Evolutionary conservation across 2,113 vertebrate genomes (phyloP).

Genomic region (Apaloderma vittatum): DNA sequence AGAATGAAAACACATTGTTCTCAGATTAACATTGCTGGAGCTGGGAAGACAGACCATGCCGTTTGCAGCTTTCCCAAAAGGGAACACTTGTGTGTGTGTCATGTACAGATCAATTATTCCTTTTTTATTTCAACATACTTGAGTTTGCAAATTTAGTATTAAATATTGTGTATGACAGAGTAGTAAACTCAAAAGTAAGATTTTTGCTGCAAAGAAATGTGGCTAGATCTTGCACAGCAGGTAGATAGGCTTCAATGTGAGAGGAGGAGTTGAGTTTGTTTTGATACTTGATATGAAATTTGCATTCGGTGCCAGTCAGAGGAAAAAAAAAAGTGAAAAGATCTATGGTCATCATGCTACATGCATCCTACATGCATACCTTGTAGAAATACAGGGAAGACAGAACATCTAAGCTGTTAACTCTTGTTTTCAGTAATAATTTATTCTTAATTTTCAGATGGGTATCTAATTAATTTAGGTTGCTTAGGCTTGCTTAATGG

Average conservation of each 20-base stretch:
- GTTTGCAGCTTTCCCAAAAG: background rate
- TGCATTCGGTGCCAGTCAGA: background rate
- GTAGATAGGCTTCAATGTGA: background rate
- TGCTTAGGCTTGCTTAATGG: background rate
- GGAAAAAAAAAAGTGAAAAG: background rate
- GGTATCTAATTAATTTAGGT: background rate
- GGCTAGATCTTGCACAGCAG: background rate
- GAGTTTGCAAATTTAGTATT: background rate
- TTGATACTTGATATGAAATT: background rate
- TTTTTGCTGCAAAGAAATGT: background rate
- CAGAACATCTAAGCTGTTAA: background rate
- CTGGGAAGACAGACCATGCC: background rate
- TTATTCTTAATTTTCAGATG: background rate
- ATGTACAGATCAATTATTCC: background rate
- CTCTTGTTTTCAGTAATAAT: background rate
- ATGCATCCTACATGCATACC: rapidly evolving
- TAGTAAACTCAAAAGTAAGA: background rate
- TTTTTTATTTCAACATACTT: background rate
- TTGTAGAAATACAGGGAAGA: background rate
- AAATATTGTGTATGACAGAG: background rate
- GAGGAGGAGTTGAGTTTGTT: background rate
- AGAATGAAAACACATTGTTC: background rate
- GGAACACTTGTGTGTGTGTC: background rate
- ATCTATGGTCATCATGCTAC: background rate
- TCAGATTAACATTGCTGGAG: background rate